Evolutionary conservation across 2,113 vertebrate genomes (phyloP), one percentile per base, ranked within the genome.

Genomic region (Actenoides hombroni): DNA sequence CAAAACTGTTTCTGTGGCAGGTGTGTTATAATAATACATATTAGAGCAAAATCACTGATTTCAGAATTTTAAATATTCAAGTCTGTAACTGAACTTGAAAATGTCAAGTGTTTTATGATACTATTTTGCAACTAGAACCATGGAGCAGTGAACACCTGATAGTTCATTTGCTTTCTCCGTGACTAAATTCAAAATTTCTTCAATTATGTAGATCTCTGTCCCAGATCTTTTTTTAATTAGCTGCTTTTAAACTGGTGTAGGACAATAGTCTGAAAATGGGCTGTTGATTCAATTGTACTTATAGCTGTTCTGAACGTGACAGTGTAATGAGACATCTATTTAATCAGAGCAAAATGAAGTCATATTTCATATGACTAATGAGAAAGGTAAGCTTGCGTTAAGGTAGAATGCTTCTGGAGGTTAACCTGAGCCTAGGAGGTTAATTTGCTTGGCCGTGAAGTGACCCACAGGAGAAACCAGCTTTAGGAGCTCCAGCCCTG

Each of bases 291-390:
- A 35, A 46, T 39, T 63, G 83, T 77, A 86, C 92, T 93, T 91
- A 54, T 12, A 86, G 71, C 79, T 86, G 78, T 67, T 73, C 49
- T 67, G 82, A 70, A 24, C 40, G 37, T 96, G 89, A 5, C 75
- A 26, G 26, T 25, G 49, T 65, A 59, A 49, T 85, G 69, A 90
- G 80, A 63, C 79, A 31, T 83, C 60, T 46, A 8, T 83, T 93
- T 77, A 92, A 64, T 90, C 61, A 74, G 75, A 90, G 79, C 56
- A 83, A 17, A 71, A 77, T 94, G 93, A 96, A 92, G 92, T 95
- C 83, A 64, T 80, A 6, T 70, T 86, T 74, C 24, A 4, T 71
- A n/a, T 89, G 94, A 95, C 86, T 96, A 89, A 93, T 86, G 64
- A 51, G 86, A 53, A 81, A 65, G 70, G 33, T 37, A 11, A 61